Conservation (phyloP, 2,113 vertebrate genomes). For the Corydoras maculifer region DNA sequence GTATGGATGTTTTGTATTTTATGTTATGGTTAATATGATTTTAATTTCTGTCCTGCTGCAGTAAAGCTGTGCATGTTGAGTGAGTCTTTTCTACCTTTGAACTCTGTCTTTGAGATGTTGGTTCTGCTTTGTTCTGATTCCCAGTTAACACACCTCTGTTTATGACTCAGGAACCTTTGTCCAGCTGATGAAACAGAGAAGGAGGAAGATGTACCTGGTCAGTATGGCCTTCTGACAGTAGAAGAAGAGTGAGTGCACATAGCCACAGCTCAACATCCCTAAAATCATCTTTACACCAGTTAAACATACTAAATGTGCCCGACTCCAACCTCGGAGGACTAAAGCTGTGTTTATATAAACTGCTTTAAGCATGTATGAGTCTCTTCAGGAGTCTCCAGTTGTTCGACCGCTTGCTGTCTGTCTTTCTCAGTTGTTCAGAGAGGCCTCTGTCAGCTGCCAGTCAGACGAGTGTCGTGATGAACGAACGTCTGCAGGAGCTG, state of each 20-base stretch:
- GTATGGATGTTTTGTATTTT: not conserved
- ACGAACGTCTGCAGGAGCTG: slow-evolving; percentile 78
- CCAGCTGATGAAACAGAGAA: not conserved
- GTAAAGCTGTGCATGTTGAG: slow-evolving; percentile 28
- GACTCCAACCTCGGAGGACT: too few relatives aligned
- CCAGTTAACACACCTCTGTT: not conserved
- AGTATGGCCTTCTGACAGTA: slow-evolving; percentile 49
- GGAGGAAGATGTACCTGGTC: slow-evolving; percentile 44
- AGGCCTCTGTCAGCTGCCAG: slow-evolving; percentile 67
- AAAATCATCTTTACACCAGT: too few relatives aligned
- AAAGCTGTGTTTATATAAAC: too few relatives aligned
- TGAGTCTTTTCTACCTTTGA: slow-evolving; percentile 7
- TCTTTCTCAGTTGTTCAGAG: slow-evolving; percentile 53
- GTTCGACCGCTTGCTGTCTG: not conserved
- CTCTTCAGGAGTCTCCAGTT: too few relatives aligned
- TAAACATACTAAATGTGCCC: too few relatives aligned
- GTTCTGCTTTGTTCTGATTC: not conserved
- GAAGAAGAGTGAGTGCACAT: slow-evolving; percentile 58
- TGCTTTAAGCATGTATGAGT: too few relatives aligned
- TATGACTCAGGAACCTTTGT: too few relatives aligned
- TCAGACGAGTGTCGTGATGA: slow-evolving; percentile 64
- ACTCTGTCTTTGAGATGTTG: not conserved
- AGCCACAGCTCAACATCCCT: too few relatives aligned
- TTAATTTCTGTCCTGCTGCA: slow-evolving; percentile 2
- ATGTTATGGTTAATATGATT: not conserved